A percentile compares a stretch with the other conserved stretches of the same genome.
These are phyloP conservation scores for Epinephelus awoara DNA, from an alignment of 2,797 vertebrate genomes.

Conservation along the genomic window DNA sequence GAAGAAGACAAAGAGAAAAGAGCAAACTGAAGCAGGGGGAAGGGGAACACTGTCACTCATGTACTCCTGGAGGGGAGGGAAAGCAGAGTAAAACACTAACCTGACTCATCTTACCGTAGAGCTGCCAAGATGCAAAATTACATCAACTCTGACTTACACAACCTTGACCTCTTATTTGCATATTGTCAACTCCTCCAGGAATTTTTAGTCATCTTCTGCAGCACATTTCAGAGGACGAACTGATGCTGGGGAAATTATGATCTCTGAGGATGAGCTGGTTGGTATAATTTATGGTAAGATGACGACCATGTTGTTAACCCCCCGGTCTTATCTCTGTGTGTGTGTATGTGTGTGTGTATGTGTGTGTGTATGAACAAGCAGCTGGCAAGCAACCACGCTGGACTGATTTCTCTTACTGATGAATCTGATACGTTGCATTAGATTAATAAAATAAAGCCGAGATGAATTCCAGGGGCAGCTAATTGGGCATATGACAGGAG, in stretches of 20 bases:
- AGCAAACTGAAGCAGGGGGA: conserved; percentile 14
- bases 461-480: conserved; percentile 33
- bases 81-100: conserved; percentile 50
- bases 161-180: conserved; percentile 74
- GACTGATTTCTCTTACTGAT: conserved; percentile 33
- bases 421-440: conserved; percentile 29
- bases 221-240: conserved; percentile 54
- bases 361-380: background rate
- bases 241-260: conserved; percentile 36
- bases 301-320: conserved; percentile 20
- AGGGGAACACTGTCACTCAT: conserved; percentile 24
- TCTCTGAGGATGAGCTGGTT: conserved; percentile 27
- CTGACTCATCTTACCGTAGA: conserved; percentile 57
- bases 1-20: conserved; percentile 7
- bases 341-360: background rate
- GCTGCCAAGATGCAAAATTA: conserved; percentile 72
- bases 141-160: conserved; percentile 65
- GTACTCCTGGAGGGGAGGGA: conserved; percentile 13
- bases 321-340: background rate
- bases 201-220: conserved; percentile 57
- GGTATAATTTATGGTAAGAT: conserved; percentile 50
- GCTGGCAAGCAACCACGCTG: background rate
- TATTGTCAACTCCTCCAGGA: conserved; percentile 70
- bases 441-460: conserved; percentile 31
- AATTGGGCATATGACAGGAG: conserved; percentile 59